Evolutionary conservation across 2,113 vertebrate species (phyloP).

Genomic region (Polypterus senegalus): DNA sequence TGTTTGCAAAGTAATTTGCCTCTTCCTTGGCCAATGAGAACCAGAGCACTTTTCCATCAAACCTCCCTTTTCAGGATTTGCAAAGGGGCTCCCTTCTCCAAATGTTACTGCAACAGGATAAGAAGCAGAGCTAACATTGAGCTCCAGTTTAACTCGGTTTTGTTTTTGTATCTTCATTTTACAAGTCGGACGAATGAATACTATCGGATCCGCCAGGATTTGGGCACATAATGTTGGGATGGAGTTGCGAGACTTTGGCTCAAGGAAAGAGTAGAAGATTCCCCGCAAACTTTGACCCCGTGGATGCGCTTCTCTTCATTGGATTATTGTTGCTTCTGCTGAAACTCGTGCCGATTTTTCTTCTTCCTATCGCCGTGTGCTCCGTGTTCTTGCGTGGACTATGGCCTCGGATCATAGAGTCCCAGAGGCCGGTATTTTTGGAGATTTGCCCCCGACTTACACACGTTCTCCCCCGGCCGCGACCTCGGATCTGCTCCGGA

Average conservation of each 20-base stretch:
- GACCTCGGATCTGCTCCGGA: slow-evolving; percentile 50
- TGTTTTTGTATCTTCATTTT: slow-evolving; percentile 33
- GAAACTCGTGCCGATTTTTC: slow-evolving; percentile 35
- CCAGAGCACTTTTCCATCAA: slow-evolving; percentile 67
- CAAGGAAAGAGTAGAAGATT: slow-evolving; percentile 48
- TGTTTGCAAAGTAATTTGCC: slow-evolving; percentile 84
- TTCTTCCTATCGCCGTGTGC: slow-evolving; percentile 29
- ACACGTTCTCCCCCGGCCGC: slow-evolving; percentile 48
- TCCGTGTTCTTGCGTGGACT: slow-evolving; percentile 43
- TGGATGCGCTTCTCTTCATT: slow-evolving; percentile 49
- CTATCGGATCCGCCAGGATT: slow-evolving; percentile 56
- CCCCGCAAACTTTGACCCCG: slow-evolving; percentile 34
- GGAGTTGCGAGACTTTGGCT: slow-evolving; percentile 61
- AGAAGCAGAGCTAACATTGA: slow-evolving; percentile 50
- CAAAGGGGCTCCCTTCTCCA: slow-evolving; percentile 57
- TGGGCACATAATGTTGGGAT: slow-evolving; percentile 68
- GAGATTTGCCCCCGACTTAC: slow-evolving; percentile 62
- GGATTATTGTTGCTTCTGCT: slow-evolving; percentile 45
- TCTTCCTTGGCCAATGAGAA: slow-evolving; percentile 80
- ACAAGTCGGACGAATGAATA: slow-evolving; percentile 58
- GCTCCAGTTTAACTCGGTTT: slow-evolving; percentile 33
- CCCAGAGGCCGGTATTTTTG: slow-evolving; percentile 51
- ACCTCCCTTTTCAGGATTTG: slow-evolving; percentile 65
- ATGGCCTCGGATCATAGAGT: slow-evolving; percentile 67
- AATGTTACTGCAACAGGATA: slow-evolving; percentile 58